Evolutionary conservation across 2,888 invertebrate genomes (phyloP), one percentile per base, ranked within the genome.

Genomic region (Caenorhabditis sp.): DNA sequence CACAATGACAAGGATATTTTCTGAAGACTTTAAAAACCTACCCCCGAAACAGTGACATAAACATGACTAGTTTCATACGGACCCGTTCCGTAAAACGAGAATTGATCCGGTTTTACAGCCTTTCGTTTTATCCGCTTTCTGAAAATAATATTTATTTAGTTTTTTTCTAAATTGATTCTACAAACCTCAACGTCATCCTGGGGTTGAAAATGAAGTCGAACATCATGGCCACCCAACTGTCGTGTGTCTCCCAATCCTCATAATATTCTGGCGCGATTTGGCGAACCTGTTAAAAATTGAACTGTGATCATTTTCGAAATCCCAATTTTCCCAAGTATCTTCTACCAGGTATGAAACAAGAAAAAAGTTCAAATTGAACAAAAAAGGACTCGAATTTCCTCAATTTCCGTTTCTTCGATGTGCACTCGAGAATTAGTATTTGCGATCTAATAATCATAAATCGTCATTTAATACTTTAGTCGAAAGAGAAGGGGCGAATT

Each of bases 141-240:
- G 66, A 58, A 77, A 31, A 55, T n/a, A 50, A 27, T 19, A 19
- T 12, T 17, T n/a, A 6, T 21, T 21, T 14, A 26, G 24, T 26
- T 55, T 55, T 17, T 10, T 27, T 5, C 31, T 2, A 2, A 94
- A 93, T 61, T 97, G 91, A 0, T 96, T 21, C 37, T 21, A 17
- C 53, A n/a, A 10, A 94, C 88, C 96, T 97, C 0, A 97, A 97
- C 1, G 97, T 97, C 64, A 99, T 93, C 12, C 93, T 93, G 0
- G 97, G 97, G 89, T 99, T 97, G 49, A 62, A 93, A 1, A 97
- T 92, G 88, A 99, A 99, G 88, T 97, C 95, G 86, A 94, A 97
- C 17, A 99, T 90, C 1, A 97, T 96, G 14, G 92, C 91, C 19
- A 85, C 90, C 97, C 97, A 99, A 31, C 97, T 97, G 81, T 93